These are phyloP conservation scores for Acronicta leporina DNA, from an alignment of 2,888 invertebrate species.

Conservation along the genomic window DNA sequence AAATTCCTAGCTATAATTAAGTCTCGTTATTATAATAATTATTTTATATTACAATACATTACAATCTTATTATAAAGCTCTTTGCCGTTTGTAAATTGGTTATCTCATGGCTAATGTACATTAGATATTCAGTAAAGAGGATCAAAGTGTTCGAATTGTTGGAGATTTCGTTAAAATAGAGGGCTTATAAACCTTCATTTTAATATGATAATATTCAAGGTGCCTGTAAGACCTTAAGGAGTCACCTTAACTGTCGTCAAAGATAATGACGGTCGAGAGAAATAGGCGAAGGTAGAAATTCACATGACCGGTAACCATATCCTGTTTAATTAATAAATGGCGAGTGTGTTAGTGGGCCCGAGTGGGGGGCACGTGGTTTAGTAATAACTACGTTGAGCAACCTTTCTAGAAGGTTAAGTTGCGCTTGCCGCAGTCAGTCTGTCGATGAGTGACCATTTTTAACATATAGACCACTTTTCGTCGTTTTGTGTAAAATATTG, in stretches of 20 bases:
- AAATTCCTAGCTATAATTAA: slow-evolving; percentile 13
- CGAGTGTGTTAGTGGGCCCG: not conserved
- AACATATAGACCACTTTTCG: too few relatives aligned
- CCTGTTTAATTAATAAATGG: slow-evolving; percentile 64
- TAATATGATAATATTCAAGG: slow-evolving; percentile 53
- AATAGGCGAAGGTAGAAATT: slow-evolving; percentile 40
- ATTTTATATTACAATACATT: slow-evolving; percentile 15
- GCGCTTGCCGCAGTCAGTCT: too few relatives aligned
- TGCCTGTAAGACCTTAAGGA: slow-evolving; percentile 35
- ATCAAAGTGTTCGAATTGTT: slow-evolving; percentile 53
- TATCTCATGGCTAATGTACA: slow-evolving; percentile 28
- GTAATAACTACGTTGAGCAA: too few relatives aligned
- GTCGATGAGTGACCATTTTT: too few relatives aligned
- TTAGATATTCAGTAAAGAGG: slow-evolving; percentile 33
- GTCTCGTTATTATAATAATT: slow-evolving; percentile 12
- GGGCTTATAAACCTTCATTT: slow-evolving; percentile 37
- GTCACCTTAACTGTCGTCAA: slow-evolving; percentile 54
- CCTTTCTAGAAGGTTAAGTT: too few relatives aligned
- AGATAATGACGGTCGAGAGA: slow-evolving; percentile 60
- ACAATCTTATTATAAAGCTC: slow-evolving; percentile 31
- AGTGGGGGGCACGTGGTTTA: too few relatives aligned
- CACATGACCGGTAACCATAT: slow-evolving; percentile 54
- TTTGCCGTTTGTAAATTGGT: slow-evolving; percentile 32
- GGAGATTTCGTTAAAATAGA: slow-evolving; percentile 38
- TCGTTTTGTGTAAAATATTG: too few relatives aligned